Percentiles rank a stretch among this genome's conserved stretches.
Evolutionary conservation across 1,140 invertebrate species (phyloP).

Genomic region (Hyles vespertilio): DNA sequence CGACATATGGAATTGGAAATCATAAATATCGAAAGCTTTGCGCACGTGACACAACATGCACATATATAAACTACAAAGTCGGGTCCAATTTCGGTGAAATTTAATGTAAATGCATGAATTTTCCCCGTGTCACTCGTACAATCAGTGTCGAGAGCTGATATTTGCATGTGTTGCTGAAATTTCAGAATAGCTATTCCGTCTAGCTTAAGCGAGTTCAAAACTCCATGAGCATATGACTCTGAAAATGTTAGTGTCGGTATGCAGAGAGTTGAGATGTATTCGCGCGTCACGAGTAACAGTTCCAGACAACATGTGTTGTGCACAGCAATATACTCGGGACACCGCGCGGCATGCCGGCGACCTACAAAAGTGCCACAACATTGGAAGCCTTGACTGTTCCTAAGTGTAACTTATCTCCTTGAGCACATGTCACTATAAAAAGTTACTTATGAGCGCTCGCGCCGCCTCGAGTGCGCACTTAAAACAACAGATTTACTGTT

Average conservation of each 20-base stretch:
- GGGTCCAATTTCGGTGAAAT: slow-evolving; percentile 68
- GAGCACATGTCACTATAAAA: slow-evolving; percentile 39
- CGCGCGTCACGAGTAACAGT: not conserved
- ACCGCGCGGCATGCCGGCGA: not conserved
- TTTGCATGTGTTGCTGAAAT: slow-evolving; percentile 70
- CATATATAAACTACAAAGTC: slow-evolving; percentile 56
- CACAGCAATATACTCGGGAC: slow-evolving; percentile 4
- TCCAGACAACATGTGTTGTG: not conserved
- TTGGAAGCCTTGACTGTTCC: slow-evolving; percentile 28
- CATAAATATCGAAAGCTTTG: slow-evolving; percentile 57
- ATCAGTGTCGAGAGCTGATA: slow-evolving; percentile 73
- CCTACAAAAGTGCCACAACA: slow-evolving; percentile 27
- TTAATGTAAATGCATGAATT: slow-evolving; percentile 74
- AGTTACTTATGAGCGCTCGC: slow-evolving; percentile 34
- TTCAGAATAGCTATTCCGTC: slow-evolving; percentile 63
- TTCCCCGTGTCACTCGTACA: slow-evolving; percentile 68
- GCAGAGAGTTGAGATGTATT: not conserved
- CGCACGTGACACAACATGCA: slow-evolving; percentile 48
- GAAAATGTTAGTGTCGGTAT: slow-evolving; percentile 39
- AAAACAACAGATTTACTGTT: slow-evolving; percentile 38
- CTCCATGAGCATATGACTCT: slow-evolving; percentile 46
- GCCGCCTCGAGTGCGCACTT: slow-evolving; percentile 39
- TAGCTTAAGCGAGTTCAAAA: slow-evolving; percentile 66
- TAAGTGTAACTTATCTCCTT: slow-evolving; percentile 43
- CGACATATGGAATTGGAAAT: slow-evolving; percentile 59